Evolutionary conservation across 1,140 invertebrate species (phyloP), one percentile per base, ranked within the genome.

Genomic region (Sitobion miscanthi): DNA sequence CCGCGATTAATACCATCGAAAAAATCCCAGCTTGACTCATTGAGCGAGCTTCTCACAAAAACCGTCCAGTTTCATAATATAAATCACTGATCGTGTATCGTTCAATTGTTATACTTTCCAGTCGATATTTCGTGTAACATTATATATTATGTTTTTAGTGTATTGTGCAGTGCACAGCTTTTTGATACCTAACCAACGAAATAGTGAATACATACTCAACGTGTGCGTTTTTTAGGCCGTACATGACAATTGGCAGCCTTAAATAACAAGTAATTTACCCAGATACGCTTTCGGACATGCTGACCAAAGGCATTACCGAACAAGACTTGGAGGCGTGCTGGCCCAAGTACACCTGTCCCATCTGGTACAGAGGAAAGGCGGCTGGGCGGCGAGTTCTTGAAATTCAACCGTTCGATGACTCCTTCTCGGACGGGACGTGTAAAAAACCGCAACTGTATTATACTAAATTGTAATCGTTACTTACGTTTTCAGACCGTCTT

Each of bases 201-300:
- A n/a, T 30, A n/a, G 4, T 35, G 30, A 47, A 9, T 52, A 14
- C 14, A 9, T 62, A 69, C 25, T 69, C 30, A 69, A n/a, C 4
- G 4, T 77, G 62, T 77, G 62, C 14, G 17, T 77, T n/a, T 77
- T 77, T 20, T 95, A 97, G 98, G 94, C 98, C 98, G 1, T 99
- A 99, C 95, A 99, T 99, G 98, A 98, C 98, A 1, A 96, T 98
- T 92, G 99, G 99, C 21, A 99, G 98, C 69, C 95, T 99, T n/a
- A 96, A 99, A 52, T 99, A 99, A 95, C 99, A 99, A 96, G 97
- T 99, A 45, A 99, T 99, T 93, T 99, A 99, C 95, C 99, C 99
- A 2, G 97, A 99, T 94, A 97, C 97, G 0, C 95, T 97, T 2
- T 96, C 97, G 42, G 97, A 98, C 88, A 98, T 98, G 96, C 95